Evolutionary conservation across 23 tunicate genomes (phyloP).

Genomic region (Clavelina lepadiformis): DNA sequence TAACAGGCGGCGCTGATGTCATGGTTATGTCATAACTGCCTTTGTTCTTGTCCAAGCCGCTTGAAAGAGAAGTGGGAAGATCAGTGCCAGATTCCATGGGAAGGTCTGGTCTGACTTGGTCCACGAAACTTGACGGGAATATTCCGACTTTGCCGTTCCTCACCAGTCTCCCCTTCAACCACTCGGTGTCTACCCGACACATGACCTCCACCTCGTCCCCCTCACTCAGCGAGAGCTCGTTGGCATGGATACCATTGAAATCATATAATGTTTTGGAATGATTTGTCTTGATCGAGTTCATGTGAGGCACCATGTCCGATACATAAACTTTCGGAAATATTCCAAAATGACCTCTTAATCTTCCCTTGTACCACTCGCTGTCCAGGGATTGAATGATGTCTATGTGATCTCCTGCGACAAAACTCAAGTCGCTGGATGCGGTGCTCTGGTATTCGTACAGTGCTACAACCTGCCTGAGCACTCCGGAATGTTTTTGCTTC

Average conservation of each 20-base stretch:
- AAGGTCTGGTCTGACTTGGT: neutral
- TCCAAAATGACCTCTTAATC: slow-evolving; percentile 2
- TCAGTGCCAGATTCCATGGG: no score
- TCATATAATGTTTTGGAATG: slow-evolving; percentile 15
- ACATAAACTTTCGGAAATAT: slow-evolving; percentile 30
- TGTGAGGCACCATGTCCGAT: neutral
- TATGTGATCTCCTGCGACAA: slow-evolving; percentile 15
- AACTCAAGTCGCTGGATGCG: slow-evolving; percentile 15
- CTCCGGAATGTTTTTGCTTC: neutral
- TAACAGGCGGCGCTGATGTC: neutral
- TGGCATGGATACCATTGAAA: slow-evolving; percentile 22
- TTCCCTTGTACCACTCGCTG: slow-evolving; percentile 28
- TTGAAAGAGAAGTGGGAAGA: no score
- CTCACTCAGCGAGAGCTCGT: slow-evolving; percentile 51
- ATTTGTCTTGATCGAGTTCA: no score
- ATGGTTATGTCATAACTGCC: no score
- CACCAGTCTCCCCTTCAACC: slow-evolving; percentile 41
- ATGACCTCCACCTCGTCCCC: slow-evolving; percentile 42
- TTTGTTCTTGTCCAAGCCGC: no score
- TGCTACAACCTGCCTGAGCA: slow-evolving; percentile 12
- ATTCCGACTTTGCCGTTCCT: slow-evolving; percentile 41
- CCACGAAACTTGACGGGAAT: slow-evolving; percentile 31
- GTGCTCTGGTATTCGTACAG: slow-evolving; percentile 2
- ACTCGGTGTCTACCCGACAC: slow-evolving; percentile 25
- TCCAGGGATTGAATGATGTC: slow-evolving; percentile 2